phyloP scores from a whole-genome alignment of 53 echinoderm and acorn worm genomes.

The Zoroaster sp. region DNA sequence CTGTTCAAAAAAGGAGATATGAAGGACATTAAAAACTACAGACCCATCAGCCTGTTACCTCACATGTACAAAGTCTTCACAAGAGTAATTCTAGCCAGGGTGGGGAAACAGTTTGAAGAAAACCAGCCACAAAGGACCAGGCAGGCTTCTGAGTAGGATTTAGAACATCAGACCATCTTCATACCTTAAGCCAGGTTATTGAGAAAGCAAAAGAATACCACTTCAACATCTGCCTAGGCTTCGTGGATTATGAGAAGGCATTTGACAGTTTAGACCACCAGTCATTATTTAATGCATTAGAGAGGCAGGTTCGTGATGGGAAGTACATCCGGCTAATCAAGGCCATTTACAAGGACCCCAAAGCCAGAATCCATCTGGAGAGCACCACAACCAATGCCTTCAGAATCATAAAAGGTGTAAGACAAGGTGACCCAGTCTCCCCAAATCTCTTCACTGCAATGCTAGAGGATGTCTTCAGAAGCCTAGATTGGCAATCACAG shows the following conservation, averaged over 20 bases:
- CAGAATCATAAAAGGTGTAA: slow-evolving; percentile 4
- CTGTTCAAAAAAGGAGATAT: slow-evolving; percentile 7
- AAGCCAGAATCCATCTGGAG: not conserved
- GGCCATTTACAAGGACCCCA: not conserved
- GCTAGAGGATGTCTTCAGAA: not conserved
- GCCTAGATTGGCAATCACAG: not conserved
- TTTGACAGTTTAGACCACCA: not conserved
- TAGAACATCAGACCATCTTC: slow-evolving; percentile 22
- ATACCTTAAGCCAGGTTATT: not conserved
- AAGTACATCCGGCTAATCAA: not conserved
- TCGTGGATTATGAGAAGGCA: not conserved
- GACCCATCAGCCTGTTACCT: slow-evolving; percentile 9
- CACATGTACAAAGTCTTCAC: slow-evolving; percentile 2
- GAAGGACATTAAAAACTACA: slow-evolving; percentile 18
- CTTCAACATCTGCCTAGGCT: not conserved
- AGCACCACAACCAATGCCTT: not conserved
- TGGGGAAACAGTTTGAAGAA: slow-evolving; percentile 1
- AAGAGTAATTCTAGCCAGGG: not conserved
- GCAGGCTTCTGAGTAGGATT: slow-evolving; percentile 28
- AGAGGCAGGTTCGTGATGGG: not conserved
- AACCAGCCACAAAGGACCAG: slow-evolving; percentile 12
- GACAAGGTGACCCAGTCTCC: slow-evolving; percentile 35
- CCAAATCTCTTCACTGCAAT: not conserved
- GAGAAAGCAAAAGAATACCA: not conserved
- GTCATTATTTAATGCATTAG: not conserved